phyloP scores from a whole-genome alignment of 2,797 vertebrate species.

The Coregonus ussuriensis region DNA sequence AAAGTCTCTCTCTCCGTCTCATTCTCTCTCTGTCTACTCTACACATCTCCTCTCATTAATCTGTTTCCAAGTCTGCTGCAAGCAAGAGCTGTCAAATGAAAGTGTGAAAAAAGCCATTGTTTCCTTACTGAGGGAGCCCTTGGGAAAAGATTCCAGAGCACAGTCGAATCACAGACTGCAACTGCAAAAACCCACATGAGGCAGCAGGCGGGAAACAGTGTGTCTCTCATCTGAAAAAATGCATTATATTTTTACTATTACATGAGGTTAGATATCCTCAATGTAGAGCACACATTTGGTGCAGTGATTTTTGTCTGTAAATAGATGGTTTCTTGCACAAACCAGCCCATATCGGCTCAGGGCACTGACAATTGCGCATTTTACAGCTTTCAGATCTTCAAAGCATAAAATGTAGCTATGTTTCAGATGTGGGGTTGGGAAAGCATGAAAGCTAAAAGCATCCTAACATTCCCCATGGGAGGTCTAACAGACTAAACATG shows the following conservation, averaged over 20 bases:
- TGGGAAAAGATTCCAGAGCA: slow-evolving; percentile 52
- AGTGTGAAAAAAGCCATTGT: slow-evolving; percentile 21
- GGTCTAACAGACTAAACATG: background rate
- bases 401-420: background rate
- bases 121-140: slow-evolving; percentile 40
- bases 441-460: slow-evolving; percentile 8
- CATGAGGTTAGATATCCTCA: slow-evolving; percentile 20
- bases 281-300: slow-evolving; percentile 27
- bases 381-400: background rate
- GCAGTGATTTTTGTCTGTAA: slow-evolving; percentile 12
- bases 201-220: slow-evolving; percentile 17
- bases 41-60: slow-evolving; percentile 74
- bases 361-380: background rate
- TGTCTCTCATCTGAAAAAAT: slow-evolving; percentile 8
- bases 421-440: slow-evolving; percentile 8
- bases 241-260: slow-evolving; percentile 36
- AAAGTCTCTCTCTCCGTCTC: slow-evolving; percentile 10
- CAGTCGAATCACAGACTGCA: slow-evolving; percentile 50
- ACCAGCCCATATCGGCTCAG: background rate
- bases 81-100: slow-evolving; percentile 70
- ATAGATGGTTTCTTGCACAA: background rate
- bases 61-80: slow-evolving; percentile 58
- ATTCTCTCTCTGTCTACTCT: slow-evolving; percentile 10
- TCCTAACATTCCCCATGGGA: background rate
- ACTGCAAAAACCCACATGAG: slow-evolving; percentile 46